These are phyloP conservation scores for Pseudopipra pipra DNA, from an alignment of 2,113 vertebrate genomes.

Conservation along the genomic window DNA sequence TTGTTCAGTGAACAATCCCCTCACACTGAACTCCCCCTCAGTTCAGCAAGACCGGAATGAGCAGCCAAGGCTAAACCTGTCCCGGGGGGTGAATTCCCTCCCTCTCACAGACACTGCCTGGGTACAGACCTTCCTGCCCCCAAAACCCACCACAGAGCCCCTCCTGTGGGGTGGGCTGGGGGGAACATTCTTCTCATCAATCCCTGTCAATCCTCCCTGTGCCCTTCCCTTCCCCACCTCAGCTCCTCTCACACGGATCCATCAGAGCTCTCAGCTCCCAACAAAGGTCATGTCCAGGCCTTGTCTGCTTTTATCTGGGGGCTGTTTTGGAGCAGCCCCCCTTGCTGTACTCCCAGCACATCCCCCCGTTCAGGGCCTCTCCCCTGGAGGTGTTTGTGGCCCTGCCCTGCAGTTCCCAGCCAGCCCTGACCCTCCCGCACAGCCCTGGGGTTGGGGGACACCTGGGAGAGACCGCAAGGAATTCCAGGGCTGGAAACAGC, in stretches of 20 bases:
- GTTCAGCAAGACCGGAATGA: not conserved
- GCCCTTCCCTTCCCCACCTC: not conserved
- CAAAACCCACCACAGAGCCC: no score
- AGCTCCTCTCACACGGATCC: not conserved
- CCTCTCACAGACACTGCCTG: not conserved
- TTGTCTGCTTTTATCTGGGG: not conserved
- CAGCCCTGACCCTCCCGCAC: not conserved
- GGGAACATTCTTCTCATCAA: not conserved
- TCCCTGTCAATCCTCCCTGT: not conserved
- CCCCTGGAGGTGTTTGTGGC: fast-evolving
- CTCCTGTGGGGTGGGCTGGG: not conserved
- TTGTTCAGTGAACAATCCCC: not conserved
- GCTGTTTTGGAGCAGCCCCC: fast-evolving
- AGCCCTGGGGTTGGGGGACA: fast-evolving
- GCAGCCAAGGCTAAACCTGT: not conserved
- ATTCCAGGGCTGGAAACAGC: not conserved
- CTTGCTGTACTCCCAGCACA: fast-evolving
- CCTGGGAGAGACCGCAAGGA: no score
- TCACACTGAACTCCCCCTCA: not conserved
- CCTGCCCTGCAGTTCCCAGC: not conserved
- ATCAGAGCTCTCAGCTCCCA: not conserved
- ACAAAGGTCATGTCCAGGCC: not conserved
- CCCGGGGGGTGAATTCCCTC: not conserved
- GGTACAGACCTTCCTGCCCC: not conserved
- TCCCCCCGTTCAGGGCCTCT: fast-evolving